Conservation (phyloP, 2,113 vertebrate species). For the Psephotus haematonotus region DNA sequence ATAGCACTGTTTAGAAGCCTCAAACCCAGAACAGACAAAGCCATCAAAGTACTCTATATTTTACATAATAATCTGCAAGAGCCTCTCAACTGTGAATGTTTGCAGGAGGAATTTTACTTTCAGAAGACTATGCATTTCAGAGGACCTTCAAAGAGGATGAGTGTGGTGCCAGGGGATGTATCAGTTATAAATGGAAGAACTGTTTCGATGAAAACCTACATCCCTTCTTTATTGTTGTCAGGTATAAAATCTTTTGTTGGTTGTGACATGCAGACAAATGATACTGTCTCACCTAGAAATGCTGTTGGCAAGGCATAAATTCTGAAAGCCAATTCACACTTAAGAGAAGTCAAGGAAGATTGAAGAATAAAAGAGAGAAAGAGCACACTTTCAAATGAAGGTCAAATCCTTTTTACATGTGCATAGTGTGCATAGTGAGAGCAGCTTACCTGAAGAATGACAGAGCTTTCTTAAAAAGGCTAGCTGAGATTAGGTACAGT, state of each 20-base stretch:
- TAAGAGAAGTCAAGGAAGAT: not conserved
- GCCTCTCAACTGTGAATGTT: not conserved
- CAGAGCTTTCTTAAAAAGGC: not conserved
- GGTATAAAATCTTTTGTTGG: not conserved
- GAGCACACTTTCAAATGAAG: not conserved
- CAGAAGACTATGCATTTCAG: not conserved
- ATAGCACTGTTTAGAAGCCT: not conserved
- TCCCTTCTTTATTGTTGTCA: not conserved
- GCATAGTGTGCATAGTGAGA: not conserved
- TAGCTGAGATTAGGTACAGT: not conserved
- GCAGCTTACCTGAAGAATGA: not conserved
- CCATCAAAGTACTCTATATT: not conserved
- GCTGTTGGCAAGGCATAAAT: not conserved
- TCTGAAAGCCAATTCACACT: not conserved
- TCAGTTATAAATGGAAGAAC: not conserved
- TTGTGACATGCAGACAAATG: not conserved
- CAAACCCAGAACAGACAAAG: not conserved
- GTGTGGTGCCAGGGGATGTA: not conserved
- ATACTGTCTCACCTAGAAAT: not conserved
- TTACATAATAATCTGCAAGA: not conserved
- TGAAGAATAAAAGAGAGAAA: not conserved
- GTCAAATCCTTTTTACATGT: not conserved
- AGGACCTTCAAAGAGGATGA: not conserved
- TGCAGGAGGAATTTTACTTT: not conserved
- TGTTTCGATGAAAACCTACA: not conserved